Percentiles rank a stretch among this genome's conserved stretches.
Conservation (phyloP, 1,140 invertebrate genomes). For the Eupristina koningsbergeri region DNA sequence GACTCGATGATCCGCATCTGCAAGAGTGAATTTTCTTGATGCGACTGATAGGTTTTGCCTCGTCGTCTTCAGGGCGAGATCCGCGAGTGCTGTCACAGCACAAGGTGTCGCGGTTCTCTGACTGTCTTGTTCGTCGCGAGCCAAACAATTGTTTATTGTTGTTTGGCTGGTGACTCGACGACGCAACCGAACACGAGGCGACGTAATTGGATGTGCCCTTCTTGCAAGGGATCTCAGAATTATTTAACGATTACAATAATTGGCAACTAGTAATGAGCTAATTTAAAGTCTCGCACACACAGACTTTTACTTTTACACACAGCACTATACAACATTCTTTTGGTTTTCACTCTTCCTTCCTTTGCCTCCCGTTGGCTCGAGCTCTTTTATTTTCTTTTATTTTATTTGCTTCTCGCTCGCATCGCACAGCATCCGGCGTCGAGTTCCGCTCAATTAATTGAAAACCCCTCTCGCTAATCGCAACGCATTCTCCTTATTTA, state of each 20-base stretch:
- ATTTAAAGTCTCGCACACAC: constrained; percentile 45
- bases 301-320: constrained; percentile 31
- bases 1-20: constrained; percentile 18
- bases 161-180: neutral
- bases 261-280: constrained; percentile 51
- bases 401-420: neutral
- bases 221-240: neutral
- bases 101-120: neutral
- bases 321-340: constrained; percentile 19
- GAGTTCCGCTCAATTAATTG: constrained; percentile 20
- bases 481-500: constrained; percentile 7
- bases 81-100: neutral
- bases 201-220: neutral
- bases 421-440: constrained; percentile 1
- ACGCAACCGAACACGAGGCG: neutral
- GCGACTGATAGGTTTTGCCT: neutral
- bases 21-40: neutral
- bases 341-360: neutral
- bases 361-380: too few relatives aligned
- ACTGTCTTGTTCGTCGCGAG: neutral
- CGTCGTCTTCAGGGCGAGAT: neutral
- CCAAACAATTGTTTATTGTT: neutral
- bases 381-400: neutral
- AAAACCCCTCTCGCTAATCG: constrained; percentile 29
- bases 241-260: constrained; percentile 50